phyloP scores from a whole-genome alignment of 2,888 invertebrate species.

The Drosophila kambysellisi region DNA sequence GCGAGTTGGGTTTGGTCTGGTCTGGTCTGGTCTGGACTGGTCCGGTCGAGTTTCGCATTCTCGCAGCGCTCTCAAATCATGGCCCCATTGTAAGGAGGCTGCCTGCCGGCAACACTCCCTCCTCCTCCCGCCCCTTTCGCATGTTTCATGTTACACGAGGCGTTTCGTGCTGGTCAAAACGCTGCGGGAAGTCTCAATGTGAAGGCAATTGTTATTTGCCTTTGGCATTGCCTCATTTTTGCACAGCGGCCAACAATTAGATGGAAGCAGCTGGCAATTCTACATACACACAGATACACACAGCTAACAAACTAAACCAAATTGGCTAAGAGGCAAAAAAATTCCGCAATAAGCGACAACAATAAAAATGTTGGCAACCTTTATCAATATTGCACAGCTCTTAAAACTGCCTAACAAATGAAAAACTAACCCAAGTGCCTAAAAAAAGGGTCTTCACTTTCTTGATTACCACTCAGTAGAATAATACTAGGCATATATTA shows the following conservation, averaged over 20 bases:
- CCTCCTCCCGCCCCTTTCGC: slow-evolving; percentile 11
- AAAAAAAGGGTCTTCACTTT: slow-evolving; percentile 43
- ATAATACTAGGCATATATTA: not conserved
- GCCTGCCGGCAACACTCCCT: not conserved
- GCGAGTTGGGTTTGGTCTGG: slow-evolving; percentile 44
- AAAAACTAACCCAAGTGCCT: slow-evolving; percentile 13
- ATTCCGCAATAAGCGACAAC: slow-evolving; percentile 68
- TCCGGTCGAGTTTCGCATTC: slow-evolving; percentile 36
- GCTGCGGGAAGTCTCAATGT: slow-evolving; percentile 66
- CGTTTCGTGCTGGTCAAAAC: slow-evolving; percentile 75
- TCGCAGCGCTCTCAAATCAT: slow-evolving; percentile 70
- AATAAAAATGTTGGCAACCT: slow-evolving; percentile 55
- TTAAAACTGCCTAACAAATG: slow-evolving; percentile 17
- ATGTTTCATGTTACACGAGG: slow-evolving; percentile 75
- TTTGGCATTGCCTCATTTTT: slow-evolving; percentile 64
- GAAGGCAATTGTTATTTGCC: slow-evolving; percentile 76
- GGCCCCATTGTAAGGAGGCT: slow-evolving; percentile 62
- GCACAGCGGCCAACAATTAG: slow-evolving; percentile 75
- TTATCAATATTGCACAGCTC: slow-evolving; percentile 66
- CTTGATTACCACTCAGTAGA: slow-evolving; percentile 47
- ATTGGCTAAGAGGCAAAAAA: slow-evolving; percentile 39
- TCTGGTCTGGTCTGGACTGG: slow-evolving; percentile 1
- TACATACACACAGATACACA: slow-evolving; percentile 26
- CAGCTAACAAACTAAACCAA: slow-evolving; percentile 37
- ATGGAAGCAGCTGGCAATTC: slow-evolving; percentile 57